Percentiles rank a stretch among this genome's conserved stretches.
These are phyloP conservation scores for Drosophila picticornis DNA, from an alignment of 2,888 invertebrate species.

Conservation along the genomic window DNA sequence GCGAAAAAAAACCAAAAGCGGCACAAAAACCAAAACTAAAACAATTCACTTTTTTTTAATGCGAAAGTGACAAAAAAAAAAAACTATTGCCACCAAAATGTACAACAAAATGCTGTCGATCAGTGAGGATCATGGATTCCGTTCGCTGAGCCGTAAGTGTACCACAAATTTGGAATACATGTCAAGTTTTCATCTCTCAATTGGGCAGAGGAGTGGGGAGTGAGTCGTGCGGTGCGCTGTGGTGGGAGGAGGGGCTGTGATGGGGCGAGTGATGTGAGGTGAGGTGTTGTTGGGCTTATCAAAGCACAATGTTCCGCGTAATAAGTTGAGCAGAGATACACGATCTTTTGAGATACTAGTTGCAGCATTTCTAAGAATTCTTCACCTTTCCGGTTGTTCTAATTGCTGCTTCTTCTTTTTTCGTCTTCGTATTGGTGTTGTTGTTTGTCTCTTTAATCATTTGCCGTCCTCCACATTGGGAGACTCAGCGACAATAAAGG, in stretches of 20 bases:
- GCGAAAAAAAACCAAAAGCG: conserved; percentile 14
- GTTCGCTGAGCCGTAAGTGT: conserved; percentile 85
- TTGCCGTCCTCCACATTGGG: conserved; percentile 56
- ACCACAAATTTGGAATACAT: conserved; percentile 3
- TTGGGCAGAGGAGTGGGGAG: not conserved
- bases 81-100: conserved; percentile 48
- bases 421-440: conserved; percentile 2
- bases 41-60: conserved; percentile 46
- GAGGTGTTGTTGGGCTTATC: conserved; percentile 22
- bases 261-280: not conserved
- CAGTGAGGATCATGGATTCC: conserved; percentile 86
- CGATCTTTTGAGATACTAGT: conserved; percentile 47
- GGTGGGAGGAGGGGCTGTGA: not conserved
- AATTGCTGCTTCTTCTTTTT: not conserved
- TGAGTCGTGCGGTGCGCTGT: not conserved
- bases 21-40: conserved; percentile 18
- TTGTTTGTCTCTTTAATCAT: conserved; percentile 64
- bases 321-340: conserved; percentile 41
- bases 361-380: conserved; percentile 59
- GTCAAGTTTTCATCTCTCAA: not conserved
- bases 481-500: conserved; percentile 30
- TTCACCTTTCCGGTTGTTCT: conserved; percentile 56
- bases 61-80: conserved; percentile 36
- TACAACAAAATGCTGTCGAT: conserved; percentile 84
- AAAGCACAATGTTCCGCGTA: conserved; percentile 33